phyloP scores from a whole-genome alignment of 2,888 invertebrate species.

The Augochlorella aurata region DNA sequence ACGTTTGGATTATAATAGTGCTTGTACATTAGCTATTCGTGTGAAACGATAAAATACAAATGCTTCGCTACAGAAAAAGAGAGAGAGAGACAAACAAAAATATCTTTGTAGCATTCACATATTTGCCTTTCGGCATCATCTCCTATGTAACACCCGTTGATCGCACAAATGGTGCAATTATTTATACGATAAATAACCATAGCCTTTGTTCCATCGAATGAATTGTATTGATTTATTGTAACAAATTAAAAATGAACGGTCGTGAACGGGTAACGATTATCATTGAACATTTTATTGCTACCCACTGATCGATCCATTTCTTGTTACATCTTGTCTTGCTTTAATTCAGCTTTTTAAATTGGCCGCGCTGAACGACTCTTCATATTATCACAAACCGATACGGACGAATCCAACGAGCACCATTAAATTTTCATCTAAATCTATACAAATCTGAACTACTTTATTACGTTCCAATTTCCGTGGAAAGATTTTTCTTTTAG shows the following conservation, averaged over 20 bases:
- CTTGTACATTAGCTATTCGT: conserved; percentile 73
- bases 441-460: background rate
- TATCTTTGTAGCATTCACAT: conserved; percentile 62
- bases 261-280: conserved; percentile 49
- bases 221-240: conserved; percentile 62
- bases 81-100: conserved; percentile 30
- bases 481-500: conserved; percentile 5
- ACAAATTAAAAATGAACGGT: conserved; percentile 56
- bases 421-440: background rate
- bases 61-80: conserved; percentile 68
- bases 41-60: conserved; percentile 65
- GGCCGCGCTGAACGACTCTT: background rate
- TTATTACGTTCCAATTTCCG: background rate
- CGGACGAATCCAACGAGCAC: background rate
- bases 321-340: background rate
- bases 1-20: conserved; percentile 66
- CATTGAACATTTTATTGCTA: conserved; percentile 26
- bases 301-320: conserved; percentile 26
- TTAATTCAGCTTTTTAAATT: background rate
- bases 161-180: conserved; percentile 61
- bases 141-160: conserved; percentile 54
- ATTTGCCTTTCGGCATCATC: conserved; percentile 50
- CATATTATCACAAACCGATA: background rate
- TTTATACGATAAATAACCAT: conserved; percentile 55
- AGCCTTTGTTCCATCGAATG: conserved; percentile 55